These are phyloP conservation scores for Holothuria leucospilota DNA, from an alignment of 53 echinoderm and acorn worm genomes.

Conservation along the genomic window DNA sequence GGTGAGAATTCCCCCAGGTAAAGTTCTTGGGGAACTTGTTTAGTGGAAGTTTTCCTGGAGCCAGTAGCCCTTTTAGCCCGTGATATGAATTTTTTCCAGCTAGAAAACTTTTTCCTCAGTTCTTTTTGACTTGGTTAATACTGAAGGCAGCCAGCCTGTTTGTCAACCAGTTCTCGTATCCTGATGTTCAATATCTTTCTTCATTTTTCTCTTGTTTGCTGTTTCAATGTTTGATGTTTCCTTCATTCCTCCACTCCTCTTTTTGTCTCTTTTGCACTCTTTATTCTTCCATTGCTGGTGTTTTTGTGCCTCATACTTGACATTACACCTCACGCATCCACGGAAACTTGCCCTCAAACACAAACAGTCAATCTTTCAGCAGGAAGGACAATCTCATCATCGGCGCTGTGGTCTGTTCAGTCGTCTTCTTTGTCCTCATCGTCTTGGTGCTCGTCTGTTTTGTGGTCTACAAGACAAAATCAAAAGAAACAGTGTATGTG, in stretches of 20 bases:
- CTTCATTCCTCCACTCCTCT: background rate
- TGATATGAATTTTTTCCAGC: too few relatives aligned
- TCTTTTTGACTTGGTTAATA: too few relatives aligned
- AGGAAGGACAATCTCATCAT: background rate
- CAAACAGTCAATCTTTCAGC: conserved; percentile 18
- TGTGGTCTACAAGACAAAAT: conserved; percentile 48
- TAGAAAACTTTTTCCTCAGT: too few relatives aligned
- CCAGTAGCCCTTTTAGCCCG: too few relatives aligned
- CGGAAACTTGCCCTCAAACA: conserved; percentile 6
- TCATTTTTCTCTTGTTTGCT: too few relatives aligned
- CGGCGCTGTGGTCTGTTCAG: conserved; percentile 12
- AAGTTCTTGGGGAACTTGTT: too few relatives aligned
- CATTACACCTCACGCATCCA: background rate
- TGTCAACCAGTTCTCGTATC: too few relatives aligned
- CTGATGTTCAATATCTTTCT: too few relatives aligned
- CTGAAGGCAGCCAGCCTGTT: too few relatives aligned
- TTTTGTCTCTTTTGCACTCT: background rate
- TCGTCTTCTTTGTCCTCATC: conserved; percentile 55
- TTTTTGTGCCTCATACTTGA: background rate
- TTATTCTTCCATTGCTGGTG: conserved; percentile 20
- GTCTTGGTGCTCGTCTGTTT: conserved; percentile 42
- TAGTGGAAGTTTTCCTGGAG: too few relatives aligned
- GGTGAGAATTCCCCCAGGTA: too few relatives aligned
- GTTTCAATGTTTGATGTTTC: background rate
- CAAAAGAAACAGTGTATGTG: conserved; percentile 61